Conservation (phyloP, 2,888 invertebrate genomes). For the Philereme transversata region DNA sequence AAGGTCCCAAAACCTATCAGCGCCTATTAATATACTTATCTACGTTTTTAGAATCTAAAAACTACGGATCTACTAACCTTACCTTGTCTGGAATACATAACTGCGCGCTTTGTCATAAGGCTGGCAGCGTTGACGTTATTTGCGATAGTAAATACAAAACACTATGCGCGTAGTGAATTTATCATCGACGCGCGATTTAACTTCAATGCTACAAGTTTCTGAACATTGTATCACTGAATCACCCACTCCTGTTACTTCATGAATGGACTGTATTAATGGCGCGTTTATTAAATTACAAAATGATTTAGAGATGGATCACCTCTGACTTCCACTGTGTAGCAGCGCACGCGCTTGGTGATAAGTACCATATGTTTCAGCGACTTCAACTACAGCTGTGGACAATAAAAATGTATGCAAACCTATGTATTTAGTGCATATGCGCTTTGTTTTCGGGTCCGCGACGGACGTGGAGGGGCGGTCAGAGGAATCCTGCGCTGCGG, state of each 20-base stretch:
- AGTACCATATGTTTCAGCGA: not conserved
- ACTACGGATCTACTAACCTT: slow-evolving; percentile 10
- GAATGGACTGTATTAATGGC: no score
- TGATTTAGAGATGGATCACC: not conserved
- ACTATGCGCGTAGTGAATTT: slow-evolving; percentile 11
- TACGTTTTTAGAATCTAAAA: slow-evolving; percentile 3
- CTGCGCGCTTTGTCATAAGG: slow-evolving; percentile 6
- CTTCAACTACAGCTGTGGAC: not conserved
- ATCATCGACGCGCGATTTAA: slow-evolving; percentile 13
- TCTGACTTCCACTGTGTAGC: not conserved
- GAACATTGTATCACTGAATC: no score
- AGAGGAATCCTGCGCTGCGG: not conserved
- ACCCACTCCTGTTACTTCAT: no score
- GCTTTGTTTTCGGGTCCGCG: not conserved
- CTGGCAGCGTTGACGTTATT: slow-evolving; percentile 9
- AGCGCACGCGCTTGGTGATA: slow-evolving; percentile 2
- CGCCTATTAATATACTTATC: slow-evolving; percentile 1
- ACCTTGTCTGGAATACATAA: slow-evolving; percentile 14
- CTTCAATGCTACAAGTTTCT: no score
- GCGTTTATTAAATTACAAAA: no score
- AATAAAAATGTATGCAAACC: not conserved
- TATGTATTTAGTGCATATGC: not conserved
- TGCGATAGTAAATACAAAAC: slow-evolving; percentile 10
- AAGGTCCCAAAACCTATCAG: slow-evolving; percentile 1
- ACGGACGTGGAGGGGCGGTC: no score